Evolutionary conservation across 2,113 vertebrate genomes (phyloP), one percentile per base, ranked within the genome.

Genomic region (Cyprinus carpio): DNA sequence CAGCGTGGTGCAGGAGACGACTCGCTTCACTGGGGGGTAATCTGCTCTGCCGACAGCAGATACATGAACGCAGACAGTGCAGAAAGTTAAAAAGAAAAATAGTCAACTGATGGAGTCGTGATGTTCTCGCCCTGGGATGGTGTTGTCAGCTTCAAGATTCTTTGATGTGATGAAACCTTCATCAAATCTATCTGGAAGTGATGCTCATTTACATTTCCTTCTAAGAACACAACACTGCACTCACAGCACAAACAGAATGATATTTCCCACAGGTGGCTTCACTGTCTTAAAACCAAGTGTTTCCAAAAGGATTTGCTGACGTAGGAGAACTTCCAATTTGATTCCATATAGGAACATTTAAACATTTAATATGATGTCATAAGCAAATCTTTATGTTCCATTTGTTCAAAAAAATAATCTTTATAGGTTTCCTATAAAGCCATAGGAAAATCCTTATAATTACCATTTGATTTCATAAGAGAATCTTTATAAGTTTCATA

Each of bases 1-100:
- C 92, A 91, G 82, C 88, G 71, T 87, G 89, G 93, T 80, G 88
- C 94, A 96, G 94, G 87, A 93, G 92, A 91, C 89, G 25, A 43
- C 1, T 5, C 87, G 90, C 84, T 89, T 90, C 90, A 86, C 87
- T 89, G 75, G 87, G 90, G 64, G 90, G 89, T 93, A 93, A 94
- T 94, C 93, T 94, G 88, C 82, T 13, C 90, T 85, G 75, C 84
- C 23, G 64, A 88, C 72, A 56, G 54, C 84, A 54, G 54, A 84
- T 37, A 89, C 92, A 91, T 88, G 85, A 88, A 82, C 79, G 27
- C 75, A 54, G 75, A 54, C 49, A 9, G 25, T 76, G 71, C 82
- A 90, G 87, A 80, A 84, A 71, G 90, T 43, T 77, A 72, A 31
- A 95, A 91, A 91, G 90, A 92, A 91, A 90, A 92, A 84, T 88